Evolutionary conservation across 2,113 vertebrate genomes (phyloP).

Genomic region (Erpornis zantholeuca): DNA sequence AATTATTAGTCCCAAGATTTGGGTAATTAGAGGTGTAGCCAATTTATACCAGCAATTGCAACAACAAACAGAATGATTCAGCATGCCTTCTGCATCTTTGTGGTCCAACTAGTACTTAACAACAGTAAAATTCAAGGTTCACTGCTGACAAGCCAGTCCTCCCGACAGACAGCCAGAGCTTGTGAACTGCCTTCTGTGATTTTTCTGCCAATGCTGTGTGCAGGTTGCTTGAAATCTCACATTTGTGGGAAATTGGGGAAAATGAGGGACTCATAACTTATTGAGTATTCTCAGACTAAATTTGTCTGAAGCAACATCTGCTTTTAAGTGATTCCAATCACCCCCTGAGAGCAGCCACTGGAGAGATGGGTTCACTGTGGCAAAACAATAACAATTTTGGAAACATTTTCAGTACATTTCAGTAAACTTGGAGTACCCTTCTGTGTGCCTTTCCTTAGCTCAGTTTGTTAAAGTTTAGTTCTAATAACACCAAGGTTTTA

Average conservation of each 20-base stretch:
- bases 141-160: background rate
- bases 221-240: background rate
- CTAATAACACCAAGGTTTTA: background rate
- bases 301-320: background rate
- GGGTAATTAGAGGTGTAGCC: background rate
- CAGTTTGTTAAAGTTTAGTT: background rate
- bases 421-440: background rate
- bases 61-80: background rate
- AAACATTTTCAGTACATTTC: background rate
- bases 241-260: background rate
- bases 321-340: background rate
- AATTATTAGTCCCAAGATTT: conserved; percentile 1
- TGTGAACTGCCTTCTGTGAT: background rate
- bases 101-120: background rate
- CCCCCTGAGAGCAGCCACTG: background rate
- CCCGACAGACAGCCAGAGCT: background rate
- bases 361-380: background rate
- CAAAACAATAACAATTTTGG: background rate
- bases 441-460: background rate
- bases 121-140: background rate
- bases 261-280: background rate
- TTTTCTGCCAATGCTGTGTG: background rate
- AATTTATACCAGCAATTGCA: background rate
- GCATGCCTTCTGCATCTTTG: background rate
- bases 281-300: background rate